Evolutionary conservation across 1,140 invertebrate genomes (phyloP).

Genomic region (Drosophila funebris): DNA sequence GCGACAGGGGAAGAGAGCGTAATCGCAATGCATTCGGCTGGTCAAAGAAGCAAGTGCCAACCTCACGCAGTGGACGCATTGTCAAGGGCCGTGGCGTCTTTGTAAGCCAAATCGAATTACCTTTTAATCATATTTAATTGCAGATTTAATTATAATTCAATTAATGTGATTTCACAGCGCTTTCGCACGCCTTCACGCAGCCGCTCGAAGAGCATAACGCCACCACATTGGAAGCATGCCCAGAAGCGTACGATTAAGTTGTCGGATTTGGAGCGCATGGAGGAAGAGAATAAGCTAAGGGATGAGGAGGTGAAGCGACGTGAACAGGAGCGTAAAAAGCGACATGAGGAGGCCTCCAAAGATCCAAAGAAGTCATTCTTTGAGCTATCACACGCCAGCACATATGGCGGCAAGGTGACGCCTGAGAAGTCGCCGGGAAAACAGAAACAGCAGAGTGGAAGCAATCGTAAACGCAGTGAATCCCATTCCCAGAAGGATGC

Average conservation of each 20-base stretch:
- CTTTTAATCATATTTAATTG: no score
- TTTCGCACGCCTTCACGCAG: constrained; percentile 93
- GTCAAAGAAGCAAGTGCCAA: constrained; percentile 84
- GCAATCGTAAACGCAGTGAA: constrained; percentile 15
- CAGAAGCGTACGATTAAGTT: constrained; percentile 92
- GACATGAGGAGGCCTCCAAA: constrained; percentile 84
- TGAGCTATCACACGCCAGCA: constrained; percentile 79
- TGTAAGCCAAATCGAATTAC: constrained; percentile 86
- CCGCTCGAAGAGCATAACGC: constrained; percentile 92
- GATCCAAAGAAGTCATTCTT: constrained; percentile 80
- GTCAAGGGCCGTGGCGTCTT: constrained; percentile 95
- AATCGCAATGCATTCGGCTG: constrained; percentile 79
- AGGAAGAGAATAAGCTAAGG: constrained; percentile 86
- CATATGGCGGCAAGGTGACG: constrained; percentile 67
- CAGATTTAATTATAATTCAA: no score
- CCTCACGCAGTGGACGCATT: constrained; percentile 90
- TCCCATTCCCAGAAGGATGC: constrained; percentile 22
- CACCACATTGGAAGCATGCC: constrained; percentile 95
- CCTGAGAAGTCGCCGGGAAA: constrained; percentile 49
- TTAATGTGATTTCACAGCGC: constrained; percentile 85
- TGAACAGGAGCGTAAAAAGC: constrained; percentile 86
- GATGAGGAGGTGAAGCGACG: constrained; percentile 87
- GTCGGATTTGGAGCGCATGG: constrained; percentile 90
- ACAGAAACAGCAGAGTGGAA: constrained; percentile 12
- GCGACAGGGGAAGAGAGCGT: constrained; percentile 58